A percentile compares a stretch with the other conserved stretches of the same genome.
Evolutionary conservation across 2,888 invertebrate genomes (phyloP).

Genomic region (Cremastobaeus sp.): DNA sequence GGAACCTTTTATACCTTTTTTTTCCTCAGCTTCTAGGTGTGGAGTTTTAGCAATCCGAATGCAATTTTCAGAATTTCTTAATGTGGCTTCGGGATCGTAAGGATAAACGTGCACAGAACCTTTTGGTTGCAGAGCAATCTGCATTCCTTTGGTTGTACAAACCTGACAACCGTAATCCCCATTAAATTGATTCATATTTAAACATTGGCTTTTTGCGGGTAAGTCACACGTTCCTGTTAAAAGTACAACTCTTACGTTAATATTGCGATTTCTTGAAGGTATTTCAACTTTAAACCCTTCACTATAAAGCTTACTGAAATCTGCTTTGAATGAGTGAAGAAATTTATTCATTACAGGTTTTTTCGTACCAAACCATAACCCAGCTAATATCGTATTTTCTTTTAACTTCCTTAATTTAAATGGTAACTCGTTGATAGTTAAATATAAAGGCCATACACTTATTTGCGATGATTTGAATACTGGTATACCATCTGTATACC

Average conservation of each 20-base stretch:
- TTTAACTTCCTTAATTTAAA: neutral
- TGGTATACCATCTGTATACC: neutral
- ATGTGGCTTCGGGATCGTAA: neutral
- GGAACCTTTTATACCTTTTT: neutral
- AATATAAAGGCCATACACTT: neutral
- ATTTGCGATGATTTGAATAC: neutral
- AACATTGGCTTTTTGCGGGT: too few relatives aligned
- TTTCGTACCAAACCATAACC: neutral
- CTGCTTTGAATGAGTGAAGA: too few relatives aligned
- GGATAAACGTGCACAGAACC: neutral
- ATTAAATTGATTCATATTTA: slow-evolving; percentile 6
- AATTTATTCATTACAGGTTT: too few relatives aligned
- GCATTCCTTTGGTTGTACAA: neutral
- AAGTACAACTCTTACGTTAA: too few relatives aligned
- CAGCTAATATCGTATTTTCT: neutral
- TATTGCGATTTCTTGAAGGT: too few relatives aligned
- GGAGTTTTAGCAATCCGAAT: too few relatives aligned
- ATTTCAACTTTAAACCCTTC: too few relatives aligned
- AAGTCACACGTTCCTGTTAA: too few relatives aligned
- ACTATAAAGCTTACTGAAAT: too few relatives aligned
- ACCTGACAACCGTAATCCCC: neutral
- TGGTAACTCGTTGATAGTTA: neutral
- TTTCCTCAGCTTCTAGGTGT: too few relatives aligned
- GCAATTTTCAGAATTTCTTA: slow-evolving; percentile 8
- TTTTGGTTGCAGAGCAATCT: neutral